Evolutionary conservation across 1,140 invertebrate species (phyloP).

Genomic region (Drepana arcuata): DNA sequence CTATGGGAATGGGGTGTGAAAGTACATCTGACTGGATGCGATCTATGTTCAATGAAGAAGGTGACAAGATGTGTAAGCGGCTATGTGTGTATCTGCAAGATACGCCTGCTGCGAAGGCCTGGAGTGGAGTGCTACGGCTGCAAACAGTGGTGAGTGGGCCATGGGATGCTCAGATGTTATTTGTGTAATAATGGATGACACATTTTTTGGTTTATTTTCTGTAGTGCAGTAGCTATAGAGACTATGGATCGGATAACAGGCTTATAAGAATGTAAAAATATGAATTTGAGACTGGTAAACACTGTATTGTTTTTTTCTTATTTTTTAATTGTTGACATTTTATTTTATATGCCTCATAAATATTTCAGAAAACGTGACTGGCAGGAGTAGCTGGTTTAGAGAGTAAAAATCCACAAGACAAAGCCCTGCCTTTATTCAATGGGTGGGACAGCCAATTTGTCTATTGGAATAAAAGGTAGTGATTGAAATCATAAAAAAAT

Average conservation of each 20-base stretch:
- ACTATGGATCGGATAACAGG: slow-evolving; percentile 14
- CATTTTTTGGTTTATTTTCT: slow-evolving; percentile 17
- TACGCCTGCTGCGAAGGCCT: slow-evolving; percentile 8
- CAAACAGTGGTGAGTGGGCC: slow-evolving; percentile 16
- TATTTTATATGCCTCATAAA: too few relatives aligned
- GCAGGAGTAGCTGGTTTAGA: too few relatives aligned
- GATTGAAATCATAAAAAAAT: too few relatives aligned
- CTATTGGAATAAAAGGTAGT: too few relatives aligned
- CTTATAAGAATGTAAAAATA: slow-evolving; percentile 17
- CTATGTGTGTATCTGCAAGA: slow-evolving; percentile 12
- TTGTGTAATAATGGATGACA: slow-evolving; percentile 8
- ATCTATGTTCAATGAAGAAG: slow-evolving; percentile 2
- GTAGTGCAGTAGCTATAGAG: slow-evolving; percentile 19
- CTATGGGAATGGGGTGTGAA: slow-evolving; percentile 5
- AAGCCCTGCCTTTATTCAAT: too few relatives aligned
- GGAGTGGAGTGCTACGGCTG: slow-evolving; percentile 9
- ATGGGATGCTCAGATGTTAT: slow-evolving; percentile 8
- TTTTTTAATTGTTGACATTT: too few relatives aligned
- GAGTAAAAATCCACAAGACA: too few relatives aligned
- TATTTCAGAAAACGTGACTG: too few relatives aligned
- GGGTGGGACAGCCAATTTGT: too few relatives aligned
- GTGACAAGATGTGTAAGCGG: slow-evolving; percentile 8
- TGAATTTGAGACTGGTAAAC: too few relatives aligned
- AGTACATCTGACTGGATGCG: slow-evolving; percentile 12
- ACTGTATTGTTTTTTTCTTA: too few relatives aligned